Evolutionary conservation across 2,113 vertebrate species (phyloP), one percentile per base, ranked within the genome.

Genomic region (Pygoscelis adeliae): DNA sequence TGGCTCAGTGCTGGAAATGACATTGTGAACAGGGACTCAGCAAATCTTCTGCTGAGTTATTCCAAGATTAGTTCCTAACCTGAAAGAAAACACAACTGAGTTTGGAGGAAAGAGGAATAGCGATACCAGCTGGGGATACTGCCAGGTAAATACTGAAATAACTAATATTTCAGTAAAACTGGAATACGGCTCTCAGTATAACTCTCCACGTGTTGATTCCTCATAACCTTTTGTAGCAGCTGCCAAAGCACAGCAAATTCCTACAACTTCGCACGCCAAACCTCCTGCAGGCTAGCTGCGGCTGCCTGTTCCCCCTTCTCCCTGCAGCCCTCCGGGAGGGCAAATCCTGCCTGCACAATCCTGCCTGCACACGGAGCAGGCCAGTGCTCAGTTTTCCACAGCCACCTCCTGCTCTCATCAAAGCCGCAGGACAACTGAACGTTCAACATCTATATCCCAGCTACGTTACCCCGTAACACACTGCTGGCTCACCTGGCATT

Each of bases 241-340:
- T 78, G 70, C 36, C 59, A 78, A 62, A 87, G 49, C 47, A 72
- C 36, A 29, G 47, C 34, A 73, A 52, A 52, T 63, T 44, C 42
- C 38, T 78, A 18, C 34, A 17, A 0, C 53, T 49, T 26, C 9
- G 7, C 44, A 42, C 34, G 10, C 10, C 58, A 38, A 74, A 20
- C 4, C 38, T 58, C 13, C 65, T 8, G 38, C 21, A 20, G 32
- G 13, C 16, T 3, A 34, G 46, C 61, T 56, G 36, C 1, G 0
- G 22, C 46, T 72, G 27, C n/a, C 36, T 23, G 17, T 11, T 46
- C 29, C 42, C 42, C 3, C 46, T n/a, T 44, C 52, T 56, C n/a
- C 58, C 1, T 0, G 40, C 53, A 47, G 47, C 26, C 38, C 38
- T 15, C 42, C 0, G 0, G 26, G 23, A 52, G n/a, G 47, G 27